A percentile compares a stretch with the other conserved stretches of the same genome.
These are phyloP conservation scores for Syncerus caffer DNA, from an alignment of 2,797 vertebrate genomes.

Conservation along the genomic window DNA sequence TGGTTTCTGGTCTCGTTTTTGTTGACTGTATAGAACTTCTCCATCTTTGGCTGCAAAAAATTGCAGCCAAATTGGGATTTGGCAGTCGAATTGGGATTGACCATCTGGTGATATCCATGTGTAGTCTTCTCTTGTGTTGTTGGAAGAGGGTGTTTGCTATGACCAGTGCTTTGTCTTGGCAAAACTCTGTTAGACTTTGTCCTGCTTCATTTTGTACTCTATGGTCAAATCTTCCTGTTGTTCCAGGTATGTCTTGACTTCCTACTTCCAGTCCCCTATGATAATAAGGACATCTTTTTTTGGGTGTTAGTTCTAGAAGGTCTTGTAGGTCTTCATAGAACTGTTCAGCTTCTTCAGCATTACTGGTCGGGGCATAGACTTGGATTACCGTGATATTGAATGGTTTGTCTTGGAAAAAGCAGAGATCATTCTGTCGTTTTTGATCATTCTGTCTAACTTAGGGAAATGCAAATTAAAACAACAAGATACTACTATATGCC, in stretches of 20 bases:
- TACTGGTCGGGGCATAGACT: not conserved
- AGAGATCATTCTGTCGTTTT: not conserved
- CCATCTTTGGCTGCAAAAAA: not conserved
- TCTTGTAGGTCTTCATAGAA: not conserved
- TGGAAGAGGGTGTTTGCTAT: not conserved
- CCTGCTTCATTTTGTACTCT: not conserved
- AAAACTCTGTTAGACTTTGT: not conserved
- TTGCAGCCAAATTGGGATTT: not conserved
- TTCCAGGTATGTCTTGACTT: not conserved
- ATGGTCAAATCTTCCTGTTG: not conserved
- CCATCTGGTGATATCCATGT: not conserved
- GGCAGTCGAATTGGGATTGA: not conserved
- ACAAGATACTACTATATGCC: not conserved
- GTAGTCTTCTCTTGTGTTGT: not conserved
- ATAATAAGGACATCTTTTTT: not conserved
- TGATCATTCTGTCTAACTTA: not conserved
- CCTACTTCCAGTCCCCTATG: not conserved
- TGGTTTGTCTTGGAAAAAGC: not conserved
- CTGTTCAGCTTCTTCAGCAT: not conserved
- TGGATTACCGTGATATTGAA: not conserved
- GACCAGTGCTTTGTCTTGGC: not conserved
- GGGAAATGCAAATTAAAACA: not conserved
- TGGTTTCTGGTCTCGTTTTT: fast-evolving
- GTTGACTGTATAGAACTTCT: not conserved
- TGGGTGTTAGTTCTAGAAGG: not conserved